Base-by-base conservation (phyloP, 2,113 vertebrate genomes). In the Aphyosemion australe region DNA sequence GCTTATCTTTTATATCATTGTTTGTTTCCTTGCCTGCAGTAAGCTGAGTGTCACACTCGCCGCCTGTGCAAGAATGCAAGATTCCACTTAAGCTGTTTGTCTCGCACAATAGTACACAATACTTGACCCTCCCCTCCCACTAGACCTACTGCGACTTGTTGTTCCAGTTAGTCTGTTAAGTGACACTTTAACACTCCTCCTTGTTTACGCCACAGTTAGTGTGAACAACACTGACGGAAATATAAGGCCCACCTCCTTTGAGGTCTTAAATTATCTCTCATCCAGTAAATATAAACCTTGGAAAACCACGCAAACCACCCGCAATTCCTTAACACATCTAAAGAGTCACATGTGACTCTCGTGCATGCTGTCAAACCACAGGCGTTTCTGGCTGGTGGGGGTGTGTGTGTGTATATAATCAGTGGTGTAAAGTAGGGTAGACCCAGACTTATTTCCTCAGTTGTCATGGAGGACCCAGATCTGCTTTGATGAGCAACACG, bases 221-320 rank as follows among this genome's bases (percentile, higher is more conserved):
- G 14, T 37, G 52, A 31, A 55, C 52, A 12, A 9, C 16, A 21
- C 31, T 32, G 46, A 39, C 20, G 43, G 18, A 66, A 56, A 6
- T 4, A 7, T 46, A 26, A 20, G 19, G 51, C 41, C 63, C 42
- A 55, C 63, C 13, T 20, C 31, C 37, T 62, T 61, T 13, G 5
- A 18, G 59, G 42, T 65, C 60, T 60, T 46, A 31, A 48, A 3
- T 41, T 53, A 18, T 51, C 56, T 61, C 9, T 60, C 16, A 32
- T 63, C 6, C 15, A 45, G 20, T 14, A 5, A 75, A 18, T 62
- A 11, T 43, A 9, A 57, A 65, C 13, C 0, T 45, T 51, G 57
- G 54, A 84, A 84, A 84, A 84, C 65, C 69, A 84, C 62, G 66
- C 18, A 48, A 19, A 79, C 76, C 72, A 42, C 41, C 41, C 41